Evolutionary conservation across 1,140 invertebrate genomes (phyloP).

Genomic region (Meteorus sp.): DNA sequence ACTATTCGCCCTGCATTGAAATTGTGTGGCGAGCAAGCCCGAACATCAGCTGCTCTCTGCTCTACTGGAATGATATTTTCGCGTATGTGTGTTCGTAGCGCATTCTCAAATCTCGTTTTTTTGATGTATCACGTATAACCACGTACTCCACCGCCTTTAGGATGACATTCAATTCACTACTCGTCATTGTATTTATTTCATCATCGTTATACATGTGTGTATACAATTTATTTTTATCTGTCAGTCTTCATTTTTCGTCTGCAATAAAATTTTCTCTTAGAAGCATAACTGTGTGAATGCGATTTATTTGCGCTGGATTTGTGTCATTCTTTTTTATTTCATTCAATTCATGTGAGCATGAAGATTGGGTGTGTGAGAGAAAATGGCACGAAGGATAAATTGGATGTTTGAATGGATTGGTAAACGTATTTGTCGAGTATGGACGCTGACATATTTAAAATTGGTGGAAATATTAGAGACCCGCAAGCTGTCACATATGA

Average conservation of each 20-base stretch:
- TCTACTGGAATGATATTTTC: slow-evolving; percentile 7
- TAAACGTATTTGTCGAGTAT: too few species aligned
- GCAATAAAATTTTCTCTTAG: too few species aligned
- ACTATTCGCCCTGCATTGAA: slow-evolving; percentile 13
- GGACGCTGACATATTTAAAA: background rate
- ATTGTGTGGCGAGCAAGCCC: slow-evolving; percentile 10
- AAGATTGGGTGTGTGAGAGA: background rate
- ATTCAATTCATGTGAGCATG: background rate
- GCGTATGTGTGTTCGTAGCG: background rate
- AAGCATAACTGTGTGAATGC: background rate
- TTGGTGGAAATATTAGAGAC: background rate
- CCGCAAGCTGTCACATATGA: slow-evolving; percentile 5
- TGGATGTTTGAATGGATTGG: too few species aligned
- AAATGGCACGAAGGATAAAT: background rate
- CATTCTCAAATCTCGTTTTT: background rate
- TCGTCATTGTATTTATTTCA: slow-evolving; percentile 1
- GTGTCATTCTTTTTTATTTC: background rate
- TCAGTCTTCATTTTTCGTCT: background rate
- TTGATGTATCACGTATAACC: background rate
- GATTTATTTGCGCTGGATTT: background rate
- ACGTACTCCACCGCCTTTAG: too few species aligned
- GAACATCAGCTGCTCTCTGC: background rate
- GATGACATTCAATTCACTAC: too few species aligned
- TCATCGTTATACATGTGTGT: background rate
- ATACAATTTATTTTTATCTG: background rate